Evolutionary conservation across 2,888 invertebrate species (phyloP), one percentile per base, ranked within the genome.

Genomic region (Zonitis immaculata): DNA sequence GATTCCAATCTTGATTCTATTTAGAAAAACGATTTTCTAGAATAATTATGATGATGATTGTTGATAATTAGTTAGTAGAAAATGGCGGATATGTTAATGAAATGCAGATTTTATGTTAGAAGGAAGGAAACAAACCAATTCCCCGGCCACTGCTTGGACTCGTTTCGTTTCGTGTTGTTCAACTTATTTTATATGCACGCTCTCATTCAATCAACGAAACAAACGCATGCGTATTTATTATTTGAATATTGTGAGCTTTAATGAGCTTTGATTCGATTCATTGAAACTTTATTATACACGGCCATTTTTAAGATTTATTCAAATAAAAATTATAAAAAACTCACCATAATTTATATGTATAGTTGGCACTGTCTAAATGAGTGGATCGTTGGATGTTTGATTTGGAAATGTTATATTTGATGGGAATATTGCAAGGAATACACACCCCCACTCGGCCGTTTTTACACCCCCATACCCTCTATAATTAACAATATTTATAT

Each of bases 41-140:
- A 35, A 35, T 35, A 18, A 6, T 35, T 25, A 35, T 46, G 42
- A 47, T 51, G 59, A 35, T 35, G 35, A 35, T 35, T 35, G 35
- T 35, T 35, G 35, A 18, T 35, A 35, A 35, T 35, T 67, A 64
- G 64, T 65, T n/a, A n/a, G n/a, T 64, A 30, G 52, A 71, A 73
- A 73, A 72, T 71, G 72, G 71, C 69, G 70, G 65, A 59, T 35
- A 35, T 35, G 16, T 16, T 67, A 70, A 70, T 67, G 35, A 60
- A 67, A 72, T 71, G 71, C 66, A 66, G 63, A 70, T 69, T 69
- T 65, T 66, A 68, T 70, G 62, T 67, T 56, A 57, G 57, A 44
- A 72, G 73, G 74, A 73, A 74, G 73, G 74, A 73, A 74, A 68
- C 70, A 65, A 68, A 66, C 63, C 69, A 71, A 71, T 71, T 72